Evolutionary conservation across 2,888 invertebrate genomes (phyloP), one percentile per base, ranked within the genome.

Genomic region (Apamea sordens): DNA sequence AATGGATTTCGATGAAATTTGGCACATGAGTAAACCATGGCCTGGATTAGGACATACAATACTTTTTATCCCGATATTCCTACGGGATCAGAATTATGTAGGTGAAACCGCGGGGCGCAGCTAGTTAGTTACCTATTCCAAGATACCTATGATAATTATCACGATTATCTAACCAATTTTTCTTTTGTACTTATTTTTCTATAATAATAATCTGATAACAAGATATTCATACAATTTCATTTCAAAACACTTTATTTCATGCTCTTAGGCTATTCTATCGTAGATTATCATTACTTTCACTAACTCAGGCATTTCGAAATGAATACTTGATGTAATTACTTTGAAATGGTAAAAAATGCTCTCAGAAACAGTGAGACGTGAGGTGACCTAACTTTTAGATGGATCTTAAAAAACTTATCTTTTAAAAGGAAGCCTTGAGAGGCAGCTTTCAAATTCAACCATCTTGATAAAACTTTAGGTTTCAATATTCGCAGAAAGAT

Each of bases 261-360:
- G 5, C 2, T 47, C n/a, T 73, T 50, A 69, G 2, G 59, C 18
- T 11, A 7, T 67, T 73, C 10, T 53, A 6, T 63, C 18, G 32
- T 64, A 69, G 59, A 69, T 8, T 50, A 36, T 83, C 72, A 73
- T 78, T 61, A 78, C 64, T 72, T 69, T 15, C 21, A 70, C 28
- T 41, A 70, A 59, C 64, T 71, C 47, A 50, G 53, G 41, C 73
- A 41, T 59, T 61, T 44, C n/a, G 2, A 73, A 84, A 86, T 79
- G 47, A 75, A 71, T 79, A 68, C 64, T 75, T 75, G 15, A 80
- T 84, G 83, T 64, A 72, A 84, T 83, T 84, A 84, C 80, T 75
- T 64, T 84, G 36, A 68, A 68, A 75, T 75, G 36, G 50, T 63
- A 71, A 83, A 84, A 82, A 84, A 64, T 71, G 63, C 13, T 47